Evolutionary conservation across 1,140 invertebrate genomes (phyloP).

Genomic region (Aphelenchoides besseyi): DNA sequence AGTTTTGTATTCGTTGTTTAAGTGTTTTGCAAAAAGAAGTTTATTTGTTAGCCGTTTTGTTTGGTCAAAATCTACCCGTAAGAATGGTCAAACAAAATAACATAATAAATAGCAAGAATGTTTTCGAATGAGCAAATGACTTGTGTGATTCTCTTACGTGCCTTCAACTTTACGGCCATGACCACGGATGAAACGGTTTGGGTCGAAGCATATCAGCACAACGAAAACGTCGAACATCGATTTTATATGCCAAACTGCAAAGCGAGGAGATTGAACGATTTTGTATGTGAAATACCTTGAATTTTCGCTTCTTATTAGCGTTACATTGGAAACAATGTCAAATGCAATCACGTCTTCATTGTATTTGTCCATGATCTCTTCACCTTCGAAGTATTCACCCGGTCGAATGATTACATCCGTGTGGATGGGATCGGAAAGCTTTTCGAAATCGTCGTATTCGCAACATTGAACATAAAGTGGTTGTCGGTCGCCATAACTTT

Average conservation of each 20-base stretch:
- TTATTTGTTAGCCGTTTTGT: no score
- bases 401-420: slow-evolving; percentile 44
- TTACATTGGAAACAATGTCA: slow-evolving; percentile 6
- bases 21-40: no score
- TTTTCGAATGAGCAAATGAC: no score
- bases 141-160: no score
- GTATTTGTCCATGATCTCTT: slow-evolving; percentile 52
- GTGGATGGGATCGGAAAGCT: slow-evolving; percentile 48
- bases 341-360: slow-evolving; percentile 40
- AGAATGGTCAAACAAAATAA: no score
- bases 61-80: no score
- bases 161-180: slow-evolving; percentile 13
- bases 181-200: background rate
- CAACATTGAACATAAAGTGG: slow-evolving; percentile 58
- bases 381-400: slow-evolving; percentile 60
- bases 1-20: no score
- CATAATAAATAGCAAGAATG: no score
- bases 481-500: slow-evolving; percentile 47
- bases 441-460: slow-evolving; percentile 52
- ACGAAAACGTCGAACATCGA: slow-evolving; percentile 1
- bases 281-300: background rate
- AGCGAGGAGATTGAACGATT: background rate
- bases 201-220: slow-evolving; percentile 9
- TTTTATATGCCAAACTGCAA: background rate
- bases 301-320: background rate